phyloP scores from a whole-genome alignment of 2,888 invertebrate genomes.

The Embidobia sp. region DNA sequence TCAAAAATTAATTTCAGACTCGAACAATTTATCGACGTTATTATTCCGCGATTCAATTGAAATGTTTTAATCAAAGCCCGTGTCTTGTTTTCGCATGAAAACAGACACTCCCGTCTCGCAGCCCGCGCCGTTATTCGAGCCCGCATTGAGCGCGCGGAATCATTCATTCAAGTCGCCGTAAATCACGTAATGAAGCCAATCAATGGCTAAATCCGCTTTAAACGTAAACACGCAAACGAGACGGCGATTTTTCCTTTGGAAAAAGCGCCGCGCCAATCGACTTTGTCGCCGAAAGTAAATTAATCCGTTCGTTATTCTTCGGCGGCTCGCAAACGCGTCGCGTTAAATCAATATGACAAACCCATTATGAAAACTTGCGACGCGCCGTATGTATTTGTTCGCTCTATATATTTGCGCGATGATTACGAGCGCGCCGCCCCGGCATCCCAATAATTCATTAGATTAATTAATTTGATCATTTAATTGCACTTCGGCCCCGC shows the following conservation, averaged over 20 bases:
- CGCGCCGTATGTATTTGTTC: constrained; percentile 19
- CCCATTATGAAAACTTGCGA: no score
- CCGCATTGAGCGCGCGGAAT: constrained; percentile 27
- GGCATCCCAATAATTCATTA: constrained; percentile 67
- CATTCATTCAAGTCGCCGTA: constrained; percentile 39
- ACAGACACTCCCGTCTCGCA: constrained; percentile 39
- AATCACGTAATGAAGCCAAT: constrained; percentile 55
- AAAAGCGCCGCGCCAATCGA: no score
- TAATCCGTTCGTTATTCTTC: constrained; percentile 53
- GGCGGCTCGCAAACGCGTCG: no score
- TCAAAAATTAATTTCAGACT: constrained; percentile 56
- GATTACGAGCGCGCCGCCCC: constrained; percentile 39
- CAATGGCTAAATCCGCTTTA: constrained; percentile 33
- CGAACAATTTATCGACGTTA: constrained; percentile 59
- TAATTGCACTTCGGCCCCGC: constrained; percentile 56
- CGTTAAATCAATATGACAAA: constrained; percentile 52
- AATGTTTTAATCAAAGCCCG: constrained; percentile 50
- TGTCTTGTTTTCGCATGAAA: constrained; percentile 57
- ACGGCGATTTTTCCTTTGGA: not conserved
- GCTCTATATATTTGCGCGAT: constrained; percentile 35
- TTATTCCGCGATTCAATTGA: constrained; percentile 60
- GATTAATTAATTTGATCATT: constrained; percentile 68
- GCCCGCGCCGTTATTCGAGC: constrained; percentile 18
- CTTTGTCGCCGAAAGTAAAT: constrained; percentile 39
- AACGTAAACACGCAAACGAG: constrained; percentile 21